Base-by-base conservation (phyloP, 2,888 invertebrate genomes). In the Augochlorella aurata region DNA sequence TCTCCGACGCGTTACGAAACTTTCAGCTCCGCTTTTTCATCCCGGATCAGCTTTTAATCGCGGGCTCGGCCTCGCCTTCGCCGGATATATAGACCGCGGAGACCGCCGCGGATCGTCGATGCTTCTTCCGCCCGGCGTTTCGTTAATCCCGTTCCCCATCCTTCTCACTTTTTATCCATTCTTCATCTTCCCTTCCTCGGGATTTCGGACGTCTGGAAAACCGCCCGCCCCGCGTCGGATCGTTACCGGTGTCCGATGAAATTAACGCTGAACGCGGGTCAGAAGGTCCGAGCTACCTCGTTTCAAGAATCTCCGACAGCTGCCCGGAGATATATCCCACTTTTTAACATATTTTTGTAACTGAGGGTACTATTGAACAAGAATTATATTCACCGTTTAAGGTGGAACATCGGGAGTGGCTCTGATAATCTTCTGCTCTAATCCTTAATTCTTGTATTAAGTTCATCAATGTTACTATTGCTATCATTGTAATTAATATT, bases 21-120 rank as follows among this genome's bases (percentile, higher is more conserved):
- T 92, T 92, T 89, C 83, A 77, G 82, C 86, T 81, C 85, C 84
- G 90, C 90, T 91, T 90, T 90, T 90, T 90, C 87, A 88, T 87
- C 81, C 83, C 85, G 88, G 91, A 92, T 92, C 91, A 91, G 89
- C 85, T 89, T 90, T 92, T 92, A 93, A 93, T 93, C 93, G 91
- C 84, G 69, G 76, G 85, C 80, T 87, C 79, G 83, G 69, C 54
- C 76, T 75, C 73, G 61, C 38, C 38, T 38, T 38, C 38, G 77
- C 75, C 58, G 66, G 82, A 83, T 82, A 76, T 75, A 74, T 70
- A 76, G 72, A 79, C 49, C 76, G 58, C 65, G 74, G 49, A 49
- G 61, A 77, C 47, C 52, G 52, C 58, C 67, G 70, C 69, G 74
- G 50, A 61, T 50, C 74, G 65, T 71, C 73, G 65, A 29, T 29